Evolutionary conservation across 2,888 invertebrate genomes (phyloP).

Genomic region (Euphydryas editha): DNA sequence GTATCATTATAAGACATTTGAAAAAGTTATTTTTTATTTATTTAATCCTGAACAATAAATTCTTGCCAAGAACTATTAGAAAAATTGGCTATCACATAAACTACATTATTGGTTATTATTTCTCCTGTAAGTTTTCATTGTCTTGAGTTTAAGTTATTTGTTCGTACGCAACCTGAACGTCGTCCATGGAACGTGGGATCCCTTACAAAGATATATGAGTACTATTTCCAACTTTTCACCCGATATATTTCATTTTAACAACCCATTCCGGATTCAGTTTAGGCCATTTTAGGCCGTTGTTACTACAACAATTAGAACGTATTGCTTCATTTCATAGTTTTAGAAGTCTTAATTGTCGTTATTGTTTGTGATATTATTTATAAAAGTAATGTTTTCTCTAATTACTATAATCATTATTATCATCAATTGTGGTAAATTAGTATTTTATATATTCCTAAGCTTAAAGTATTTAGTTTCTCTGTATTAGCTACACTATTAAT

Average conservation of each 20-base stretch:
- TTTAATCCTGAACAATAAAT: too few species aligned
- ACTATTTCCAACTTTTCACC: conserved; percentile 24
- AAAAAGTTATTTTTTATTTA: too few species aligned
- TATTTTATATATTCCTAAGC: too few species aligned
- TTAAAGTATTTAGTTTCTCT: too few species aligned
- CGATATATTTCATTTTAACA: conserved; percentile 31
- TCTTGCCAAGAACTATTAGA: neutral
- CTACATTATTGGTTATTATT: conserved; percentile 1
- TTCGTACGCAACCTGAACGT: conserved; percentile 2
- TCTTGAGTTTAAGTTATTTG: conserved; percentile 22
- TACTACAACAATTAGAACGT: conserved; percentile 1
- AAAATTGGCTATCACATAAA: neutral
- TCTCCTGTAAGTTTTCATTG: conserved; percentile 2
- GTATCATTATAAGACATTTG: too few species aligned
- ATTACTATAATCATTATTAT: neutral
- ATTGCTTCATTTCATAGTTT: conserved; percentile 2
- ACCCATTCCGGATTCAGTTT: conserved; percentile 18
- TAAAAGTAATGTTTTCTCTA: neutral
- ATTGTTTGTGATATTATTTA: neutral
- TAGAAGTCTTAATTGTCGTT: conserved; percentile 6
- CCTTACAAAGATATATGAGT: conserved; percentile 28
- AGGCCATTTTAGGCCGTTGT: conserved; percentile 14
- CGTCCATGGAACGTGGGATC: conserved; percentile 14
- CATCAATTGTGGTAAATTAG: too few species aligned
- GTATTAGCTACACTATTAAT: too few species aligned